Evolutionary conservation across 2,797 vertebrate genomes (phyloP).

Genomic region (Chromobotia macracanthus): DNA sequence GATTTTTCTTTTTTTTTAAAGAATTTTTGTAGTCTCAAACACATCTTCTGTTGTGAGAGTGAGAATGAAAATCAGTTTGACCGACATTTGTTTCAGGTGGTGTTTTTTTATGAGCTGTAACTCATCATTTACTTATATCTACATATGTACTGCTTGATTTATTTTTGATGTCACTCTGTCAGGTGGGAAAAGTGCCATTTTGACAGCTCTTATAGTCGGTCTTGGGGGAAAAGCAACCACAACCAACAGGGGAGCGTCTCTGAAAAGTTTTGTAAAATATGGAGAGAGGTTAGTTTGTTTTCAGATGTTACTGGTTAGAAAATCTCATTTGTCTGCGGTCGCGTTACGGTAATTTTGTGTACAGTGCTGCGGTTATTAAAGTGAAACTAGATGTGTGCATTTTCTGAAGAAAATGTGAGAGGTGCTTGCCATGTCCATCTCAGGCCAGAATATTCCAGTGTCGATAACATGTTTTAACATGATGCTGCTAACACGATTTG

Average conservation of each 20-base stretch:
- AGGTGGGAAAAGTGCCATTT: constrained; percentile 70
- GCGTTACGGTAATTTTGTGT: neutral
- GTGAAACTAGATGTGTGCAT: constrained; percentile 61
- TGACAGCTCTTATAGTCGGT: constrained; percentile 75
- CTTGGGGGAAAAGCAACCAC: constrained; percentile 76
- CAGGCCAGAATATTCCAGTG: too few species aligned
- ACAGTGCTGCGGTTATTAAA: constrained; percentile 65
- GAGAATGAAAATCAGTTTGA: too few species aligned
- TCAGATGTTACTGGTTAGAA: neutral
- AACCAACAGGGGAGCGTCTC: constrained; percentile 73
- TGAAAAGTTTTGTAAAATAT: constrained; percentile 70
- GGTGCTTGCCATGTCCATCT: too few species aligned
- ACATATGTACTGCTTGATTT: neutral
- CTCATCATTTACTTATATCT: neutral
- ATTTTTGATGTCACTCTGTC: neutral
- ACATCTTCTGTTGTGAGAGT: too few species aligned
- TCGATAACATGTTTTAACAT: too few species aligned
- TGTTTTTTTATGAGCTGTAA: neutral
- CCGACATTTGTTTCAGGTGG: too few species aligned
- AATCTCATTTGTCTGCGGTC: too few species aligned
- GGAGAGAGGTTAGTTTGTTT: constrained; percentile 63
- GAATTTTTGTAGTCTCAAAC: too few species aligned
- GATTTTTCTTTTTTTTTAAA: neutral
- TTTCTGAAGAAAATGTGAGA: too few species aligned
- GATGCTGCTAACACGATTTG: too few species aligned